Conservation (phyloP, 2,113 vertebrate species). For the Cheilinus undulatus region DNA sequence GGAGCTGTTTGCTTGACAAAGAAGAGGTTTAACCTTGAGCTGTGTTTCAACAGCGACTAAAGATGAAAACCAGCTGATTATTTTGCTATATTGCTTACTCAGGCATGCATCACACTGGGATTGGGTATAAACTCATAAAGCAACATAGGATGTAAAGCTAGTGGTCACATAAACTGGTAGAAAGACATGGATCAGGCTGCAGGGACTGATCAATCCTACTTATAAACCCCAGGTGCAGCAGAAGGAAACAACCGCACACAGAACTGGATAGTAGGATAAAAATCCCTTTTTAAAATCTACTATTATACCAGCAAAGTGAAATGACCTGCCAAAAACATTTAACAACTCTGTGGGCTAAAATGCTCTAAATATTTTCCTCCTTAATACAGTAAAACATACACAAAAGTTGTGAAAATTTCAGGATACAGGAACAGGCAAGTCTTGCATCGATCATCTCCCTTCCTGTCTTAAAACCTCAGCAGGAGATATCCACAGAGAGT, state of each 20-base stretch:
- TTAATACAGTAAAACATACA: no score
- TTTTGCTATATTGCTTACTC: conserved; percentile 26
- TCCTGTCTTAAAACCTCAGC: neutral
- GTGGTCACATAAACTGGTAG: neutral
- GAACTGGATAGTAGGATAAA: no score
- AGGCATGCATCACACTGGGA: neutral
- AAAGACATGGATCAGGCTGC: no score
- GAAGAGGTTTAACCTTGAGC: conserved; percentile 66
- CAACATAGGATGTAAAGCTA: neutral
- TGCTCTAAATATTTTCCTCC: no score
- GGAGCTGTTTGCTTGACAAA: conserved; percentile 41
- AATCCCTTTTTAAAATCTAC: no score
- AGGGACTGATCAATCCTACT: neutral
- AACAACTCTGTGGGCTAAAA: no score
- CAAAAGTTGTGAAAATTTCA: no score
- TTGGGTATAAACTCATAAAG: neutral
- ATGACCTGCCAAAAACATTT: no score
- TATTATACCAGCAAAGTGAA: no score
- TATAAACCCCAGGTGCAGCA: neutral
- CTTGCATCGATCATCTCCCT: neutral
- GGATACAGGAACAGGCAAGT: neutral
- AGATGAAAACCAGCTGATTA: conserved; percentile 28
- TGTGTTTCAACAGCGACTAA: conserved; percentile 28
- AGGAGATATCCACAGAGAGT: neutral
- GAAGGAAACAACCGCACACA: neutral